Conservation (phyloP, 2,888 invertebrate species). For the Platynereis dumerilii region DNA sequence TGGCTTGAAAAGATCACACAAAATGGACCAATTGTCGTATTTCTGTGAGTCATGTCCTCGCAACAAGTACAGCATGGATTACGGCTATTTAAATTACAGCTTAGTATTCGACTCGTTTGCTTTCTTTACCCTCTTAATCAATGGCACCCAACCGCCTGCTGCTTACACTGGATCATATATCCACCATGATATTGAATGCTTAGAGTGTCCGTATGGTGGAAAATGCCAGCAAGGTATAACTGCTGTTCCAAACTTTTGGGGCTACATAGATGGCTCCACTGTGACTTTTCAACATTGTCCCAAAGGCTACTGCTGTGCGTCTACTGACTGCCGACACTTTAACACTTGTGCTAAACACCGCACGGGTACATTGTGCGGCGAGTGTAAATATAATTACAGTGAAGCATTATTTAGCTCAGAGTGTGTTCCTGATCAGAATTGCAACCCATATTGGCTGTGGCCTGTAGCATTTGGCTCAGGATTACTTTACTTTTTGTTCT, state of each 20-base stretch:
- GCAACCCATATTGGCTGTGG: slow-evolving; percentile 31
- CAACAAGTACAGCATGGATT: slow-evolving; percentile 40
- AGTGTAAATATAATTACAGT: slow-evolving; percentile 31
- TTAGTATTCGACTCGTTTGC: slow-evolving; percentile 31
- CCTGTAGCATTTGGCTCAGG: slow-evolving; percentile 30
- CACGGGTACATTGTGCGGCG: slow-evolving; percentile 35
- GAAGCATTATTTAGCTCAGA: slow-evolving; percentile 35
- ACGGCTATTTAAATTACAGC: slow-evolving; percentile 39
- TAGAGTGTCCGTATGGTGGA: slow-evolving; percentile 39
- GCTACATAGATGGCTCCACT: slow-evolving; percentile 23
- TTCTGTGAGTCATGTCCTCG: slow-evolving; percentile 40
- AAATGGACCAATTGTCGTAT: slow-evolving; percentile 38
- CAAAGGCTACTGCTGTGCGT: slow-evolving; percentile 38
- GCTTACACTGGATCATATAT: slow-evolving; percentile 37
- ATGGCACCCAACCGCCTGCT: slow-evolving; percentile 35
- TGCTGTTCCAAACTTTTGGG: slow-evolving; percentile 41
- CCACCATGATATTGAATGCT: slow-evolving; percentile 38
- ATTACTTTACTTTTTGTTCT: slow-evolving; percentile 32
- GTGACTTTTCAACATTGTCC: slow-evolving; percentile 39
- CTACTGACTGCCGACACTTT: slow-evolving; percentile 27
- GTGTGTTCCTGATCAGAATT: slow-evolving; percentile 34
- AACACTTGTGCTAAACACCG: slow-evolving; percentile 30
- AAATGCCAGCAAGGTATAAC: slow-evolving; percentile 38
- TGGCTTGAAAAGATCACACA: slow-evolving; percentile 33
- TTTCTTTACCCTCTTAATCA: slow-evolving; percentile 38